These are phyloP conservation scores for Mythimna loreyi DNA, from an alignment of 2,888 invertebrate species.

Conservation along the genomic window DNA sequence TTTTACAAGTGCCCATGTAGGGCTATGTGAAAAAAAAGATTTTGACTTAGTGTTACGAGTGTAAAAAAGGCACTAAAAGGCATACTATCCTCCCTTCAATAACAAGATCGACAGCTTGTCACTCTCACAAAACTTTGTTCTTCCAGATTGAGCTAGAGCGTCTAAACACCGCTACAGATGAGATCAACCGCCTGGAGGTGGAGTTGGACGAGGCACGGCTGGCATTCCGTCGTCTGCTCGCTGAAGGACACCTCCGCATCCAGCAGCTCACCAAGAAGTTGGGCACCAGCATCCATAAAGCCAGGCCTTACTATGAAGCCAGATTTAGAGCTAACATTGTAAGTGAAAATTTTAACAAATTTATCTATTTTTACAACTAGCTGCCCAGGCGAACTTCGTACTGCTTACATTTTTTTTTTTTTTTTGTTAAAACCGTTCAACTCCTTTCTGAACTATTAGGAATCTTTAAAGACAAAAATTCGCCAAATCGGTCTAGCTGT, in stretches of 20 bases:
- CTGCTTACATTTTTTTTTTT: no score
- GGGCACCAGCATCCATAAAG: conserved; percentile 96
- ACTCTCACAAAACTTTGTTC: background rate
- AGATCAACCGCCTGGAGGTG: conserved; percentile 97
- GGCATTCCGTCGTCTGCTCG: conserved; percentile 95
- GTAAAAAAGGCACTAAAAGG: no score
- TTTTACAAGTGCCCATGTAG: no score
- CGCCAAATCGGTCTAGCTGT: no score
- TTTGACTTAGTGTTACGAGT: no score
- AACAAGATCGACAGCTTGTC: background rate
- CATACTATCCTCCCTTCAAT: no score
- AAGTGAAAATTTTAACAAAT: conserved; percentile 65
- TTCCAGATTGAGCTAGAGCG: conserved; percentile 96
- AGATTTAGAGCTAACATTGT: conserved; percentile 95
- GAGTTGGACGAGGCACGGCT: conserved; percentile 97
- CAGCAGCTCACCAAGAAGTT: conserved; percentile 95
- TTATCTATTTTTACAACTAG: background rate
- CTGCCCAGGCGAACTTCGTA: no score
- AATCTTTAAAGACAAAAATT: no score
- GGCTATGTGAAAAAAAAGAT: no score
- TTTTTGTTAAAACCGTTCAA: no score
- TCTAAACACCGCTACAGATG: conserved; percentile 97
- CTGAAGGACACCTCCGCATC: conserved; percentile 95
- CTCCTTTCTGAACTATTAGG: no score
- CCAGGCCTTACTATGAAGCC: conserved; percentile 97